A percentile compares a stretch with the other conserved stretches of the same genome.
Conservation (phyloP, 2,797 vertebrate genomes). For the Eospalax fontanierii region DNA sequence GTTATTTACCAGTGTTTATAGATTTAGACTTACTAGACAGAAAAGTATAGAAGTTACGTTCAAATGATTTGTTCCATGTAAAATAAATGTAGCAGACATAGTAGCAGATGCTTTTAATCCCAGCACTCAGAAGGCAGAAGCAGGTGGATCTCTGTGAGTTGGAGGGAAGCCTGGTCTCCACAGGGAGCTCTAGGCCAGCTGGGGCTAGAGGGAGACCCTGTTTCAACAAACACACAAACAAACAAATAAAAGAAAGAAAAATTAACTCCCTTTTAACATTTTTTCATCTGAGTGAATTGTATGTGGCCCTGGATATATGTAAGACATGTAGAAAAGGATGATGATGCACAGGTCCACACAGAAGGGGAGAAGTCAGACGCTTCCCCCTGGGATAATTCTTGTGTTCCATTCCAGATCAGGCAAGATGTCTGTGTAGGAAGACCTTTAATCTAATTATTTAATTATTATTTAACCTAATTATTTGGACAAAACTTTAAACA, state of each 20-base stretch:
- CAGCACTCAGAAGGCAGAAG: too few relatives aligned
- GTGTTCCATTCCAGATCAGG: not conserved
- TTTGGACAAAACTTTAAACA: constrained; percentile 2
- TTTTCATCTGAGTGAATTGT: not conserved
- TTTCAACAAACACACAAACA: too few relatives aligned
- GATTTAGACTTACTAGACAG: not conserved
- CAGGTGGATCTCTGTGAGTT: too few relatives aligned
- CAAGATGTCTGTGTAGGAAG: not conserved
- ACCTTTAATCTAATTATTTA: not conserved
- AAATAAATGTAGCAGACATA: not conserved
- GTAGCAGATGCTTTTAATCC: too few relatives aligned
- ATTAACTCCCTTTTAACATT: not conserved
- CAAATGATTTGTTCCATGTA: not conserved
- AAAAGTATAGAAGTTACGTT: not conserved
- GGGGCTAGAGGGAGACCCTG: too few relatives aligned
- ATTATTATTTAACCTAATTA: too few relatives aligned
- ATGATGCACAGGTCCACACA: too few relatives aligned
- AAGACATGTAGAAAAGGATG: not conserved
- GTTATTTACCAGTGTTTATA: not conserved
- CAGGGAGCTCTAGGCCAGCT: too few relatives aligned
- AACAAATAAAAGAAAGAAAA: constrained; percentile 8
- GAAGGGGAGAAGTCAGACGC: not conserved
- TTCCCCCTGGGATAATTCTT: not conserved
- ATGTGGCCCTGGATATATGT: not conserved
- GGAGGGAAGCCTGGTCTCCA: too few relatives aligned